Conservation (phyloP, 2,113 vertebrate genomes). For the Rhipidura dahli region DNA sequence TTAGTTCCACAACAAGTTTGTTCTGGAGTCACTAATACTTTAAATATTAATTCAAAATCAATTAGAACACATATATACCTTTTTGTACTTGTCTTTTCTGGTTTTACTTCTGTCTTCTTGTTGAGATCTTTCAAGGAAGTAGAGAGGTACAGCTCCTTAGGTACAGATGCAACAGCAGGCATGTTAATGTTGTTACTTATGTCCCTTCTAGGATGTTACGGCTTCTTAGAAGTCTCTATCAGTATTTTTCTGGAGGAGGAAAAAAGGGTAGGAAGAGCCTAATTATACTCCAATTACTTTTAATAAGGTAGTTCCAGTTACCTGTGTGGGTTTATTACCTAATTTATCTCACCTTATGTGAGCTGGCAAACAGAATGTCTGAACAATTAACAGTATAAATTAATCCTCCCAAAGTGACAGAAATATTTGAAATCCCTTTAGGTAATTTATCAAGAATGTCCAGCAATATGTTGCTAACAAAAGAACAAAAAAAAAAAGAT, state of each 20-base stretch:
- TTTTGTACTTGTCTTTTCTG: slow-evolving; percentile 88
- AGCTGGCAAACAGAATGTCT: neutral
- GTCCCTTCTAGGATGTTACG: neutral
- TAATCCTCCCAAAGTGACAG: neutral
- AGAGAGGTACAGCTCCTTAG: slow-evolving; percentile 92
- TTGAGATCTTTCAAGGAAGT: slow-evolving; percentile 94
- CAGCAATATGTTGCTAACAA: neutral
- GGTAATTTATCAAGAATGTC: neutral
- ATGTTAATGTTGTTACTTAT: slow-evolving; percentile 74
- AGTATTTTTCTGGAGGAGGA: slow-evolving; percentile 47
- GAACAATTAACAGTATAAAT: neutral
- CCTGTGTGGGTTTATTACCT: neutral
- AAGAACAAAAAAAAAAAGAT: neutral
- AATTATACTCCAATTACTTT: neutral
- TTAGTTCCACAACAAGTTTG: neutral
- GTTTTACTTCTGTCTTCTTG: slow-evolving; percentile 93
- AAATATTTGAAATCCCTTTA: neutral
- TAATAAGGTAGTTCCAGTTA: neutral
- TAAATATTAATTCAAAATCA: neutral
- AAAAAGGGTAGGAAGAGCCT: neutral
- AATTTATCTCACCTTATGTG: neutral
- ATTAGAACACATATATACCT: slow-evolving; percentile 65
- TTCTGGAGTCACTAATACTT: neutral
- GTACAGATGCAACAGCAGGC: slow-evolving; percentile 91
- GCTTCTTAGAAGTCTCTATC: slow-evolving; percentile 44